These are phyloP conservation scores for Pseudochirops corinnae DNA, from an alignment of 2,797 vertebrate species.

Conservation along the genomic window DNA sequence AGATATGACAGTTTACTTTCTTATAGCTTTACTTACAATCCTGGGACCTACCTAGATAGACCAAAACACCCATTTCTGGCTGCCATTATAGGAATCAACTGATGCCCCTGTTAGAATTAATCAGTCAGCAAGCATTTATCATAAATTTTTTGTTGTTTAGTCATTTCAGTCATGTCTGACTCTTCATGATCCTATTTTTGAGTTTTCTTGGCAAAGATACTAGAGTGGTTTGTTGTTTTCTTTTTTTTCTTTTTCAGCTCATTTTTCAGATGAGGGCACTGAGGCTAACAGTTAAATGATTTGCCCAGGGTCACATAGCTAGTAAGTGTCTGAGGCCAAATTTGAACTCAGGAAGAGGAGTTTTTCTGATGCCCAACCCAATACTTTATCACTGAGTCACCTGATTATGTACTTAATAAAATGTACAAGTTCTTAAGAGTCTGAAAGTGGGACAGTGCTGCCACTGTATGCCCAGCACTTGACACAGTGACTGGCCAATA, in stretches of 20 bases:
- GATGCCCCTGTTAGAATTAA: background rate
- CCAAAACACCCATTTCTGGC: background rate
- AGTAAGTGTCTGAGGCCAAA: background rate
- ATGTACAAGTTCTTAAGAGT: background rate
- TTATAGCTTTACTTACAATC: background rate
- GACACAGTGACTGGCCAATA: background rate
- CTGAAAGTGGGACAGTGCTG: background rate
- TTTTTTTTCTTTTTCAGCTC: background rate
- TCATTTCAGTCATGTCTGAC: background rate
- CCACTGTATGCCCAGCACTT: background rate
- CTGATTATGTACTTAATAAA: background rate
- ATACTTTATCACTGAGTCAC: background rate
- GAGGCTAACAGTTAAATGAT: background rate
- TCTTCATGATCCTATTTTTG: background rate
- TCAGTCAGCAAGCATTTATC: background rate
- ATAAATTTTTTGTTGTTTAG: background rate
- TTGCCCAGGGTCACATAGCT: background rate
- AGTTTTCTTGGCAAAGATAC: background rate
- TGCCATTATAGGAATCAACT: background rate
- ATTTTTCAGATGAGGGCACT: background rate
- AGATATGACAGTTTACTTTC: background rate
- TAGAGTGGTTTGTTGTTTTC: background rate
- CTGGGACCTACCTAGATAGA: background rate
- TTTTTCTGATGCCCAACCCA: background rate
- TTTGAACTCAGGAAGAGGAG: background rate